A percentile compares a stretch with the other conserved stretches of the same genome.
These are phyloP conservation scores for Dipus sagitta DNA, from an alignment of 2,797 vertebrate species.

Conservation along the genomic window DNA sequence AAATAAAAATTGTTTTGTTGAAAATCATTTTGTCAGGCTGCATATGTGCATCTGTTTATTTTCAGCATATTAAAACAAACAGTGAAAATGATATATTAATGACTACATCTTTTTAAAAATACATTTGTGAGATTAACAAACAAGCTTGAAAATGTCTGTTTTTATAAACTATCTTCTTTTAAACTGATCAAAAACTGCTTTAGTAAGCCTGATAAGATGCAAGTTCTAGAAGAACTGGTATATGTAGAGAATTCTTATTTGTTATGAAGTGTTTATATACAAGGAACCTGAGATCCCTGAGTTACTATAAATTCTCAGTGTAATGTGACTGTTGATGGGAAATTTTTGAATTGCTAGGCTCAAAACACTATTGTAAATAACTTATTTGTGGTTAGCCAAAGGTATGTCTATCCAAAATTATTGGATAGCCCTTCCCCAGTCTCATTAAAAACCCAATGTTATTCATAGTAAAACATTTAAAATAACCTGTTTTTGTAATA, in stretches of 20 bases:
- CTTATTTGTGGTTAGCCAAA: conserved; percentile 70
- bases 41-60: background rate
- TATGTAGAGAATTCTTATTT: conserved; percentile 29
- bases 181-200: conserved; percentile 35
- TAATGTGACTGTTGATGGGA: conserved; percentile 17
- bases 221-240: background rate
- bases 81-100: background rate
- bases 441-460: conserved; percentile 48
- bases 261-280: conserved; percentile 72
- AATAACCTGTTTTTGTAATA: conserved; percentile 55
- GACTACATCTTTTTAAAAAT: background rate
- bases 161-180: background rate
- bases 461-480: conserved; percentile 56
- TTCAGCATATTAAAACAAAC: background rate
- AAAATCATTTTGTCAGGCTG: background rate
- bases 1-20: conserved; percentile 16
- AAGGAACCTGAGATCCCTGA: conserved; percentile 48
- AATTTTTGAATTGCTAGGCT: conserved; percentile 63
- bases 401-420: conserved; percentile 57
- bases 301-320: conserved; percentile 63
- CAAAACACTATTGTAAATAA: conserved; percentile 69
- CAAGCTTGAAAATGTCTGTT: background rate
- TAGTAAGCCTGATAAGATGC: background rate
- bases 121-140: background rate
- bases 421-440: conserved; percentile 34